A percentile compares a stretch with the other conserved stretches of the same genome.
phyloP scores from a whole-genome alignment of 2,113 vertebrate genomes.

The Tenebrosternarchus preto region DNA sequence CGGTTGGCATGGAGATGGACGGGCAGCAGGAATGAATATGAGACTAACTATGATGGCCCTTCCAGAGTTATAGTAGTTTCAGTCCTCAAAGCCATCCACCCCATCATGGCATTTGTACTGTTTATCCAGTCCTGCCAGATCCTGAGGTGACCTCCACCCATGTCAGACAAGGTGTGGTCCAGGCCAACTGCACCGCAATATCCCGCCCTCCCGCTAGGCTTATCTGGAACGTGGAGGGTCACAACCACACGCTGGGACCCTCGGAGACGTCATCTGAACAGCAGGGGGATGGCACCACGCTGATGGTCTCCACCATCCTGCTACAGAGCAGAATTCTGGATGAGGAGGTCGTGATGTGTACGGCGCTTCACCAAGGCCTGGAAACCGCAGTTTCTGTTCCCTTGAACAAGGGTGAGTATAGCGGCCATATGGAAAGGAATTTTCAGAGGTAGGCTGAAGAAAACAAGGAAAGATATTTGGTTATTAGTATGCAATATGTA shows the following conservation, averaged over 20 bases:
- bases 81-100: not conserved
- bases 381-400: slow-evolving; percentile 56
- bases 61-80: not conserved
- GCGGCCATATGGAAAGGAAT: no score
- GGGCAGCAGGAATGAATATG: no score
- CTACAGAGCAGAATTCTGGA: slow-evolving; percentile 59
- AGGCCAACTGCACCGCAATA: slow-evolving; percentile 54
- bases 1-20: no score
- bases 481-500: no score
- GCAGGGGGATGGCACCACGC: slow-evolving; percentile 70
- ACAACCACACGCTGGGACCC: slow-evolving; percentile 53
- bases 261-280: slow-evolving; percentile 50
- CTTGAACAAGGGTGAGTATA: slow-evolving; percentile 58
- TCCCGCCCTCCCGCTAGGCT: slow-evolving; percentile 50
- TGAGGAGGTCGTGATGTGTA: slow-evolving; percentile 63
- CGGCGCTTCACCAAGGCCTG: slow-evolving; percentile 70
- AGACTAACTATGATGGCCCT: not conserved
- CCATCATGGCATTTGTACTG: not conserved
- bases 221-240: slow-evolving; percentile 54
- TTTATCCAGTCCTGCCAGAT: slow-evolving; percentile 46
- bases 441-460: not conserved
- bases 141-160: slow-evolving; percentile 47
- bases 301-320: slow-evolving; percentile 70
- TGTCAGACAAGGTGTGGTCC: slow-evolving; percentile 31
- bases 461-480: not conserved